These are phyloP conservation scores for Virgularia gustaviana DNA, from an alignment of 92 coral and sea anemone genomes.

Conservation along the genomic window DNA sequence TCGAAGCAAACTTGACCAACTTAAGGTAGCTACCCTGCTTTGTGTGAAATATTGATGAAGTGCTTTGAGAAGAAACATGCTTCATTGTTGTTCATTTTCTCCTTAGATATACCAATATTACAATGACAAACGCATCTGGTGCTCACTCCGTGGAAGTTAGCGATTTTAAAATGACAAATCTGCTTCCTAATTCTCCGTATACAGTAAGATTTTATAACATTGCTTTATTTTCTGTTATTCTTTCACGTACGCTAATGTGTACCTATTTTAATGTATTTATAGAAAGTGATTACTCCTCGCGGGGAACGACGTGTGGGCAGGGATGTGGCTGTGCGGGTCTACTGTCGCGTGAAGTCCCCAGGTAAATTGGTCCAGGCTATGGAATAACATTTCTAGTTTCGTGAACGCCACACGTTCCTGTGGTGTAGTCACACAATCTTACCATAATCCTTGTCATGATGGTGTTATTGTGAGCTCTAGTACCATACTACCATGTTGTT, in stretches of 20 bases:
- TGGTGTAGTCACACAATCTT: not conserved
- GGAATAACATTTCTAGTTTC: too few relatives aligned
- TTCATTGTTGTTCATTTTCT: not conserved
- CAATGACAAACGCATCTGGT: constrained; percentile 80
- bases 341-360: constrained; percentile 97
- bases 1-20: constrained; percentile 76
- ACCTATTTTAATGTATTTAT: too few relatives aligned
- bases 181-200: constrained; percentile 86
- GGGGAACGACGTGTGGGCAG: constrained; percentile 83
- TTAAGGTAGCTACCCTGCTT: constrained; percentile 60
- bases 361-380: too few relatives aligned
- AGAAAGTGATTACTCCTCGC: constrained; percentile 88
- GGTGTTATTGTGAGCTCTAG: not conserved
- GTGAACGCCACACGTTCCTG: too few relatives aligned
- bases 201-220: too few relatives aligned
- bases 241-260: not conserved
- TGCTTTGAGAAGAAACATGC: not conserved
- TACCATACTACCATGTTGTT: not conserved
- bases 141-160: constrained; percentile 88
- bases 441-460: not conserved
- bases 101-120: constrained; percentile 76
- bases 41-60: not conserved
- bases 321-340: constrained; percentile 77
- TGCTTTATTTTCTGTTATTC: too few relatives aligned
- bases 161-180: constrained; percentile 82